A percentile compares a stretch with the other conserved stretches of the same genome.
Conservation (phyloP, 2,888 invertebrate species). For the Platerodrilus igneus region DNA sequence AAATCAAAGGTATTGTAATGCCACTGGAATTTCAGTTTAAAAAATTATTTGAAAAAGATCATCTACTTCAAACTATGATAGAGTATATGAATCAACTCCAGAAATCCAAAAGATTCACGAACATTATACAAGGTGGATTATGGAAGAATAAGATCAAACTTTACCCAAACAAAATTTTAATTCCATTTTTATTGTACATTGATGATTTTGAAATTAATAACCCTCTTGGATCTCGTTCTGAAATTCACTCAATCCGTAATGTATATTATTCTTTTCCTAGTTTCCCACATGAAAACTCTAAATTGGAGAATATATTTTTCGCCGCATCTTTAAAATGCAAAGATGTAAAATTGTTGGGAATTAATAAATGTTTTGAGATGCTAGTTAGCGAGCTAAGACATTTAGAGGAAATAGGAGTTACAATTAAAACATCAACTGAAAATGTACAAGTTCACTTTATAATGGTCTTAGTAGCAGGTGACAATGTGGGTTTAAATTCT, state of each 20-base stretch:
- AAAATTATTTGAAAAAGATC: constrained; percentile 17
- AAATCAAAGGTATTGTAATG: constrained; percentile 18
- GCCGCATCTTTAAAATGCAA: constrained; percentile 24
- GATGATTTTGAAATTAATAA: constrained; percentile 34
- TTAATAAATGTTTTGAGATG: constrained; percentile 20
- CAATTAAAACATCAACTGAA: no score
- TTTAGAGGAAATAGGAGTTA: constrained; percentile 2
- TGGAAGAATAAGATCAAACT: constrained; percentile 27
- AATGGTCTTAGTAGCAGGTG: constrained; percentile 14
- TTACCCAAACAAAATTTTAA: constrained; percentile 25
- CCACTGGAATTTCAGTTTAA: constrained; percentile 20
- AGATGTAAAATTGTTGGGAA: constrained; percentile 26
- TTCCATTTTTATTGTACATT: constrained; percentile 27
- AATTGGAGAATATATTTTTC: no score
- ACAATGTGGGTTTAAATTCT: no score
- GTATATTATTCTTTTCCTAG: constrained; percentile 30
- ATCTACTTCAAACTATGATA: constrained; percentile 11
- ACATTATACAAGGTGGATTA: constrained; percentile 28
- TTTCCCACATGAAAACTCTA: constrained; percentile 25
- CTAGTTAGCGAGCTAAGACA: constrained; percentile 15
- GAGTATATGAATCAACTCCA: constrained; percentile 9
- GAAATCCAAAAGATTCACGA: constrained; percentile 12
- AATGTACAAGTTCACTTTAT: constrained; percentile 15
- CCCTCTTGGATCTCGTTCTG: constrained; percentile 29
- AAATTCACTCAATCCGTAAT: constrained; percentile 27